Evolutionary conservation across 2,113 vertebrate genomes (phyloP).

Genomic region (Sphyrna mokarran): DNA sequence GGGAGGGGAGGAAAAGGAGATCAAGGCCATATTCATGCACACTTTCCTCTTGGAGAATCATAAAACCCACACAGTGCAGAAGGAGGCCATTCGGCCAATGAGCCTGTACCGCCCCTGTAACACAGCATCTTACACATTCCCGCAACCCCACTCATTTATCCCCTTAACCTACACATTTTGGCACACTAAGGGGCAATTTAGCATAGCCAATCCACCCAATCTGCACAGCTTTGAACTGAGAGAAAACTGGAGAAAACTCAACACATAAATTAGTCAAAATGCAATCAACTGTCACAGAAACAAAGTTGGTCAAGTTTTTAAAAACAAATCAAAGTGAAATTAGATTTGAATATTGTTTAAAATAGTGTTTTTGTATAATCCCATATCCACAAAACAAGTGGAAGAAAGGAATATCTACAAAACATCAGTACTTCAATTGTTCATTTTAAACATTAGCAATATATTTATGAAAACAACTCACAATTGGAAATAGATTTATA

Average conservation of each 20-base stretch:
- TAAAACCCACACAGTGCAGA: not conserved
- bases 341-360: not conserved
- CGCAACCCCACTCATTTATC: too few relatives aligned
- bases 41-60: not conserved
- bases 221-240: too few relatives aligned
- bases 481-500: not conserved
- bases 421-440: not conserved
- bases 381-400: not conserved
- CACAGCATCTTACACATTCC: too few relatives aligned
- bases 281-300: not conserved
- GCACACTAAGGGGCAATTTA: too few relatives aligned
- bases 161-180: too few relatives aligned
- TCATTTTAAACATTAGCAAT: not conserved
- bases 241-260: too few relatives aligned
- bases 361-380: not conserved
- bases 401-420: not conserved
- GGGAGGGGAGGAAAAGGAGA: not conserved
- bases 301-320: not conserved
- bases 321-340: not conserved
- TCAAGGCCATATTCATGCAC: not conserved
- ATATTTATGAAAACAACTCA: not conserved
- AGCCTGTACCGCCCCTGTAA: too few relatives aligned
- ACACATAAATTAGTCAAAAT: not conserved
- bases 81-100: too few relatives aligned
- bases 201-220: too few relatives aligned